Evolutionary conservation across 2,113 vertebrate species (phyloP).

Genomic region (Monopterus albus): DNA sequence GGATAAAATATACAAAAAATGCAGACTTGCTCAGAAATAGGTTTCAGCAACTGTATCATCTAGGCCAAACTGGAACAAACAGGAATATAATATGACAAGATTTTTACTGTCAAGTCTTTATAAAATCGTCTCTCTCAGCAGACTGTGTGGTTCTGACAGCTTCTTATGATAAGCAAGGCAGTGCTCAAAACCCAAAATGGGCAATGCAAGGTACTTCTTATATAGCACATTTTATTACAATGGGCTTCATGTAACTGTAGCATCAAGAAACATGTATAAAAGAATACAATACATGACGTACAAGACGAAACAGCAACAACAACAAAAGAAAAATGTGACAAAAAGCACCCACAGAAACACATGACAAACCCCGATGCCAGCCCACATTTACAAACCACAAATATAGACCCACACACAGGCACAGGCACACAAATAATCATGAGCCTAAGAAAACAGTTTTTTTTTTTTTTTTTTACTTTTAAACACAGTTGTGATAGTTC

Average conservation of each 20-base stretch:
- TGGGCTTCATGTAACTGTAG: slow-evolving; percentile 5
- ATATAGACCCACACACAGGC: neutral
- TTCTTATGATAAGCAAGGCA: slow-evolving; percentile 32
- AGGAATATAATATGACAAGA: slow-evolving; percentile 31
- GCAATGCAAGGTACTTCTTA: slow-evolving; percentile 2
- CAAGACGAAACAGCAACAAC: neutral
- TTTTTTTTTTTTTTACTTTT: no score
- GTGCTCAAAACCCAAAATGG: slow-evolving; percentile 26
- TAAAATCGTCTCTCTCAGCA: slow-evolving; percentile 35
- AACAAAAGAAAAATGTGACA: neutral
- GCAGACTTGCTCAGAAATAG: slow-evolving; percentile 45
- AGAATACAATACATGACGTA: slow-evolving; percentile 14
- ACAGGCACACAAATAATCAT: neutral
- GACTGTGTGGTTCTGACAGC: slow-evolving; percentile 32
- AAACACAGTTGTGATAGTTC: neutral
- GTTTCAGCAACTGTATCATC: slow-evolving; percentile 40
- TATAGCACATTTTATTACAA: slow-evolving; percentile 8
- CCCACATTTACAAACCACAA: slow-evolving; percentile 2
- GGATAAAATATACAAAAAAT: slow-evolving; percentile 27
- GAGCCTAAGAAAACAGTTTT: neutral
- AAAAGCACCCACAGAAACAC: slow-evolving; percentile 10
- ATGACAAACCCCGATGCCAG: neutral
- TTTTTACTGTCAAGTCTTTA: slow-evolving; percentile 27
- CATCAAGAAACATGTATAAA: neutral
- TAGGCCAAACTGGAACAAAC: slow-evolving; percentile 42